Evolutionary conservation across 2,797 vertebrate genomes (phyloP).

Genomic region (Pipistrellus pipistrellus): DNA sequence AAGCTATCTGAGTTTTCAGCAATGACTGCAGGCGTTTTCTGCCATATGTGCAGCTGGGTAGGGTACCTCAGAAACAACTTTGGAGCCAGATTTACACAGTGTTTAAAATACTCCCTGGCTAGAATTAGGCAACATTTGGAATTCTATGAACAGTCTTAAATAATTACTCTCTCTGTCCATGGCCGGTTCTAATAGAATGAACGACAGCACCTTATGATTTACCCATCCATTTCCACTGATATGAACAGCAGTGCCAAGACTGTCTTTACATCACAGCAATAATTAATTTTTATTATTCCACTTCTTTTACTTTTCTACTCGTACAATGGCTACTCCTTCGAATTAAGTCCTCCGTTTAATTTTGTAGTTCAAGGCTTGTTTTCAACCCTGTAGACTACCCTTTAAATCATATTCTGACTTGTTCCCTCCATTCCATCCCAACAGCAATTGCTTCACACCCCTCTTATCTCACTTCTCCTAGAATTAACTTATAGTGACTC

Average conservation of each 20-base stretch:
- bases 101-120: conserved; percentile 39
- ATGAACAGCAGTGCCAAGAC: neutral
- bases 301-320: neutral
- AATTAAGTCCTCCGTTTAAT: neutral
- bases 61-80: neutral
- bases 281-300: neutral
- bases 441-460: neutral
- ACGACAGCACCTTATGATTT: neutral
- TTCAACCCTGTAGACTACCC: neutral
- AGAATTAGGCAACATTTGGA: conserved; percentile 44
- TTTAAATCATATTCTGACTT: neutral
- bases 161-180: neutral
- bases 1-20: conserved; percentile 32
- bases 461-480: neutral
- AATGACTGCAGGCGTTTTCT: conserved; percentile 59
- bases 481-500: neutral
- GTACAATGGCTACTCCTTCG: neutral
- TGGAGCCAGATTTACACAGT: neutral
- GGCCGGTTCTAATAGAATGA: neutral
- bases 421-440: neutral
- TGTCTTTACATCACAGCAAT: neutral
- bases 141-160: neutral
- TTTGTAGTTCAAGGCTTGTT: neutral
- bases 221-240: neutral
- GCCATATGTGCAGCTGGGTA: neutral